Evolutionary conservation across 2,888 invertebrate species (phyloP).

Genomic region (Hylaea fasciaria): DNA sequence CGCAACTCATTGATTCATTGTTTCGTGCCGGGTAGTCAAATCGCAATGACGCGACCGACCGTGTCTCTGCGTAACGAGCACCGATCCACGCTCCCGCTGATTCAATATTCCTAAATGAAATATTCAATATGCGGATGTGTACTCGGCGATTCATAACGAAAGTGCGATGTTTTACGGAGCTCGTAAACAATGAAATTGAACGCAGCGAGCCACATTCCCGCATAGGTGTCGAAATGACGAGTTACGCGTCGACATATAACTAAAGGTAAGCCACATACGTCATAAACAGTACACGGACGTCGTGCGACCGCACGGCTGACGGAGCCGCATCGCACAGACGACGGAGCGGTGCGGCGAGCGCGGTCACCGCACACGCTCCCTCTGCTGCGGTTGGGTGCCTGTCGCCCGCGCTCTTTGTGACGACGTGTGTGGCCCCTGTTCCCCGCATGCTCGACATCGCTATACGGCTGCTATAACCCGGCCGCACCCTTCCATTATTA

Average conservation of each 20-base stretch:
- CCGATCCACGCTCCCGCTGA: conserved; percentile 46
- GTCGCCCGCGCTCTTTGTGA: conserved; percentile 46
- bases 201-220: conserved; percentile 11
- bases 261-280: conserved; percentile 44
- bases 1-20: conserved; percentile 53
- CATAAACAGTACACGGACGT: conserved; percentile 51
- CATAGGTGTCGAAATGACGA: conserved; percentile 19
- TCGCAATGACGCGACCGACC: conserved; percentile 40
- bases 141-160: conserved; percentile 57
- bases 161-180: conserved; percentile 55
- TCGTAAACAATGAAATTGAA: conserved; percentile 45
- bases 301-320: conserved; percentile 56
- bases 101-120: conserved; percentile 71
- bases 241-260: conserved; percentile 20
- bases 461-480: conserved; percentile 32
- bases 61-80: conserved; percentile 41
- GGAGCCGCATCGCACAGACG: conserved; percentile 46
- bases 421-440: conserved; percentile 59
- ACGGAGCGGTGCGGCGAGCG: conserved; percentile 36
- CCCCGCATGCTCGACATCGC: conserved; percentile 45
- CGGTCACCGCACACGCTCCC: conserved; percentile 53
- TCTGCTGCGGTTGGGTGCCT: conserved; percentile 60
- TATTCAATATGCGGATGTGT: conserved; percentile 67
- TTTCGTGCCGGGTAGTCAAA: conserved; percentile 37
- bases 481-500: conserved; percentile 47